These are phyloP conservation scores for Linhomoeus sp. DNA, from an alignment of 2,888 invertebrate species.

Conservation along the genomic window DNA sequence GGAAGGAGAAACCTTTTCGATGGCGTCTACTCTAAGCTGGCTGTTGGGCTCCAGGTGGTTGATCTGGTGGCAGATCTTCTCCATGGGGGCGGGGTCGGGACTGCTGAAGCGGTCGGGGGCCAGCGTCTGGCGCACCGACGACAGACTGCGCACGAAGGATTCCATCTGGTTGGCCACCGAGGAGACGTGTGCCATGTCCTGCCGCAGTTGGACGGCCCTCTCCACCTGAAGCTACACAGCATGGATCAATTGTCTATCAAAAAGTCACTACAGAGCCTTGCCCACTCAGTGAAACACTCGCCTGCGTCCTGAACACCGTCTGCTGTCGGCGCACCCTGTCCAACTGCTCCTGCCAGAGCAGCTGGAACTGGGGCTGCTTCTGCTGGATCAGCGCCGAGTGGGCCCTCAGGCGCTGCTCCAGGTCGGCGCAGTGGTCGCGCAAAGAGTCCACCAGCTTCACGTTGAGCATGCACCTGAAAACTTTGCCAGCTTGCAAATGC, in stretches of 20 bases:
- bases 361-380: slow-evolving; percentile 17
- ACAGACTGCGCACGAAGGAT: neutral
- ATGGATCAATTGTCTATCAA: too few species aligned
- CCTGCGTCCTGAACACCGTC: slow-evolving; percentile 34
- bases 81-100: slow-evolving; percentile 20
- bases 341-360: slow-evolving; percentile 51
- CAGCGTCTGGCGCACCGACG: neutral
- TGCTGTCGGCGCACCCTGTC: slow-evolving; percentile 50
- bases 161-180: neutral
- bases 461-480: too few species aligned
- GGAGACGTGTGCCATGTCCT: neutral
- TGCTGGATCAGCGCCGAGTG: slow-evolving; percentile 24
- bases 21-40: neutral
- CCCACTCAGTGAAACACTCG: too few species aligned
- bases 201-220: neutral
- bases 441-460: slow-evolving; percentile 11
- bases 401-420: slow-evolving; percentile 21
- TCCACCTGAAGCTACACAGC: too few species aligned
- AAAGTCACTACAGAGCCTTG: too few species aligned
- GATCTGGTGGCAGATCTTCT: slow-evolving; percentile 27
- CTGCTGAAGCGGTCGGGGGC: neutral
- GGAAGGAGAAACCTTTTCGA: neutral
- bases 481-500: too few species aligned
- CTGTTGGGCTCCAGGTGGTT: slow-evolving; percentile 22
- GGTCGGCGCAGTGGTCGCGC: slow-evolving; percentile 7